Conservation (phyloP, 2,797 vertebrate genomes). For the Halcyon chelicuti region DNA sequence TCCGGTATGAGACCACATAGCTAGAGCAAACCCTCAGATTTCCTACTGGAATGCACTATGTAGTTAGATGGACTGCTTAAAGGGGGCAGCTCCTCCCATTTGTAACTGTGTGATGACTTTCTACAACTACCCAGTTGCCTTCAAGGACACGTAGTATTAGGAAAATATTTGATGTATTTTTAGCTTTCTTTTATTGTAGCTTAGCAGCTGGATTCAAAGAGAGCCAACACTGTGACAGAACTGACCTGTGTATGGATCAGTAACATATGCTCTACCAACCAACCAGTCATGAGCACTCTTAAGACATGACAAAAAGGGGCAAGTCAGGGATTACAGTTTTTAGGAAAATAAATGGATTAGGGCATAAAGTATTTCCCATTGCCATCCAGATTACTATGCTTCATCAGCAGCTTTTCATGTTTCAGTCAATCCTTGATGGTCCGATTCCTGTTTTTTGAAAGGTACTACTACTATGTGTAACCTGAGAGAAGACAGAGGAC, state of each 20-base stretch:
- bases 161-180: conserved; percentile 68
- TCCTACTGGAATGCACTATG: neutral
- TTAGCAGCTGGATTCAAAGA: conserved; percentile 55
- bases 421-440: neutral
- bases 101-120: neutral
- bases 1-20: neutral
- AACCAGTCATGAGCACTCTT: neutral
- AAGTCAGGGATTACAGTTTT: neutral
- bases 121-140: conserved; percentile 4
- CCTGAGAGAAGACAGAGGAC: conserved; percentile 36
- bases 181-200: conserved; percentile 60
- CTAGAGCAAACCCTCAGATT: neutral
- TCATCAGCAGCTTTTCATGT: conserved; percentile 37
- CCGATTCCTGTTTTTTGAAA: neutral
- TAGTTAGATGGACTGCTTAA: neutral
- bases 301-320: neutral
- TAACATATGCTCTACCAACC: neutral
- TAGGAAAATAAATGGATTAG: neutral
- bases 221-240: neutral
- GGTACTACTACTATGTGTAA: neutral
- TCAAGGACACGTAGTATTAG: neutral
- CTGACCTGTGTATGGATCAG: neutral
- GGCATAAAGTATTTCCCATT: neutral
- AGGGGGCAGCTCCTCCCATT: neutral
- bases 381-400: neutral